Conservation (phyloP, 1,140 invertebrate genomes). For the Propsilocerus akamusi region DNA sequence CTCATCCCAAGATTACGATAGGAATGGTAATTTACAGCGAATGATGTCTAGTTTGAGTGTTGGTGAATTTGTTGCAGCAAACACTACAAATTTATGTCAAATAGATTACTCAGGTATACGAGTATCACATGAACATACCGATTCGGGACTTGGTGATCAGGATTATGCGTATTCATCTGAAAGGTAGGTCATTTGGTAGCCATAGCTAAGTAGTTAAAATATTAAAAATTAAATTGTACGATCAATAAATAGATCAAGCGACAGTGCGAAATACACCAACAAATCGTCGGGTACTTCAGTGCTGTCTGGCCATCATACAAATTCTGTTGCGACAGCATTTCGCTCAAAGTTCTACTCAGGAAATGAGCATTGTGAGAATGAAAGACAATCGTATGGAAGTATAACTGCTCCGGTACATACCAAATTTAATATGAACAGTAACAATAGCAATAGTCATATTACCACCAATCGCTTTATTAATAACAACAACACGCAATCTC, state of each 20-base stretch:
- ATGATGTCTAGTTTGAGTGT: slow-evolving; percentile 26
- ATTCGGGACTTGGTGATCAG: slow-evolving; percentile 45
- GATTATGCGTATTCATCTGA: slow-evolving; percentile 41
- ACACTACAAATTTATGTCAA: slow-evolving; percentile 21
- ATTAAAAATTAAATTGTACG: not conserved
- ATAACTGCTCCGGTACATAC: slow-evolving; percentile 7
- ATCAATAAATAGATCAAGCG: slow-evolving; percentile 12
- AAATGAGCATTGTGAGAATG: slow-evolving; percentile 18
- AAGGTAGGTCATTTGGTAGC: slow-evolving; percentile 21
- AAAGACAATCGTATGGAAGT: slow-evolving; percentile 11
- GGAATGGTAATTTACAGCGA: slow-evolving; percentile 18
- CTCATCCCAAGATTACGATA: slow-evolving; percentile 18
- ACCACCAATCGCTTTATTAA: slow-evolving; percentile 15
- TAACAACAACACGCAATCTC: slow-evolving; percentile 21
- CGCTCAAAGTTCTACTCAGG: not conserved
- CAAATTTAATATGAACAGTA: not conserved
- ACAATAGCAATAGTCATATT: slow-evolving; percentile 4
- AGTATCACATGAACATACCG: slow-evolving; percentile 44
- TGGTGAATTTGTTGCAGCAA: slow-evolving; percentile 23
- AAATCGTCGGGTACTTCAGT: slow-evolving; percentile 22
- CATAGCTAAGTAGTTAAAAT: not conserved
- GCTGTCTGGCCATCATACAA: slow-evolving; percentile 20
- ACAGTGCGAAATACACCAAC: slow-evolving; percentile 24
- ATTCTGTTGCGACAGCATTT: slow-evolving; percentile 9
- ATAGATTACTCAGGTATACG: slow-evolving; percentile 28